Evolutionary conservation across 1,140 invertebrate species (phyloP), one percentile per base, ranked within the genome.

Genomic region (Potamilus streckersoni): DNA sequence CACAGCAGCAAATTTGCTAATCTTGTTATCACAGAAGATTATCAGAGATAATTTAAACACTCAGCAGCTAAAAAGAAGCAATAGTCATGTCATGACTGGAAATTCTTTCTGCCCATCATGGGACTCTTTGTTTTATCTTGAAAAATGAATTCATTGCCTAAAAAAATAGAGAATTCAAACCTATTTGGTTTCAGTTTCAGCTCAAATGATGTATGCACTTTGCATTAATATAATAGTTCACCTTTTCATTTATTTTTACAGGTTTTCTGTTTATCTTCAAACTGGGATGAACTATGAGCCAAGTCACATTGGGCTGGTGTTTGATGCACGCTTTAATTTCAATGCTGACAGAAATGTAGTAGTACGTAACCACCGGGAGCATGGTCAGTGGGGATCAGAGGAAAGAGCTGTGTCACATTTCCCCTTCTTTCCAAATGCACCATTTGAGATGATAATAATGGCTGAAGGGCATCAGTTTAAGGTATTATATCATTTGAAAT

Each of bases 311-410:
- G 81, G 68, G 14, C 57, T 83, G 56, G 71, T 69, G 59, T 75
- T 80, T 70, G 82, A 83, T 71, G 80, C 75, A 11, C 65, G 82
- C 17, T 79, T 83, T 69, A 68, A 57, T 61, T 82, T 60, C 65
- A 65, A 66, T 23, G 60, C 67, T 57, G 59, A 61, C 64, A 69
- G 78, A 12, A 86, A 88, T 49, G 82, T 83, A 14, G 82, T 95
- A 14, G 94, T 97, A 5, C 91, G 94, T 16, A 96, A 95, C 88
- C 92, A 92, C 38, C 93, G 93, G 90, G 91, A 91, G 73, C 92
- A 92, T 80, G 93, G 93, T 1, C 92, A 91, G 78, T 96, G 95
- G 95, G 93, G 93, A 20, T 86, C 91, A 8, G 95, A 96, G 90
- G 94, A 95, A 81, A 91, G 93, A 80, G 91, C 92, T 74, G 92